Evolutionary conservation across 2,888 invertebrate genomes (phyloP).

Genomic region (Epinotia ramella): DNA sequence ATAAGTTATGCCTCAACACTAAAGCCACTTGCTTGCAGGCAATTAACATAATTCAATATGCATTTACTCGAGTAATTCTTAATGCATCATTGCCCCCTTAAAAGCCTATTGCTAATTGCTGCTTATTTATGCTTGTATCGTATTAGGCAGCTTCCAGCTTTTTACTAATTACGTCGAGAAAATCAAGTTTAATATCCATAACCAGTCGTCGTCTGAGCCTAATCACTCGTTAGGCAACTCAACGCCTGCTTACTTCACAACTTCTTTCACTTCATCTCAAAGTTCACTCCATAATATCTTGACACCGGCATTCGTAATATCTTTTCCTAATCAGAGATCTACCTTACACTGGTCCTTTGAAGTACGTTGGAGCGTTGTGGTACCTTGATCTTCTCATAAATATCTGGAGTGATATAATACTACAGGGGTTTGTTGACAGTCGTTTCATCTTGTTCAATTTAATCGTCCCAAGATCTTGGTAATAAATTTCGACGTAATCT

Average conservation of each 20-base stretch:
- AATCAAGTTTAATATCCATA: constrained; percentile 27
- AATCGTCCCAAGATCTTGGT: constrained; percentile 18
- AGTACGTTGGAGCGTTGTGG: background rate
- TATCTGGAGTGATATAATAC: constrained; percentile 16
- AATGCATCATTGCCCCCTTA: constrained; percentile 11
- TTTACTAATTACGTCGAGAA: constrained; percentile 9
- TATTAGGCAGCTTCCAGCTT: constrained; percentile 10
- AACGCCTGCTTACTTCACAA: background rate
- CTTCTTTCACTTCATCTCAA: no score
- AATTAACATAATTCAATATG: constrained; percentile 30
- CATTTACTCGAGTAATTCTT: constrained; percentile 9
- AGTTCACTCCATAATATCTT: no score
- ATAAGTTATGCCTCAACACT: background rate
- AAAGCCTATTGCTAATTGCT: constrained; percentile 12
- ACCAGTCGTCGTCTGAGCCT: background rate
- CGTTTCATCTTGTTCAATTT: constrained; percentile 28
- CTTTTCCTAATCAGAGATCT: background rate
- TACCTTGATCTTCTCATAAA: background rate
- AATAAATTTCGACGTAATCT: constrained; percentile 21
- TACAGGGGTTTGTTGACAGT: constrained; percentile 6
- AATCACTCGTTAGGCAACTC: constrained; percentile 32
- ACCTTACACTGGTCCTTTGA: background rate
- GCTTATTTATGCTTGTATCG: background rate
- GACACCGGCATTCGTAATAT: background rate
- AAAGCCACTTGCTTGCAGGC: background rate